phyloP scores from a whole-genome alignment of 2,888 invertebrate genomes.

The Muschampia plurimacula region DNA sequence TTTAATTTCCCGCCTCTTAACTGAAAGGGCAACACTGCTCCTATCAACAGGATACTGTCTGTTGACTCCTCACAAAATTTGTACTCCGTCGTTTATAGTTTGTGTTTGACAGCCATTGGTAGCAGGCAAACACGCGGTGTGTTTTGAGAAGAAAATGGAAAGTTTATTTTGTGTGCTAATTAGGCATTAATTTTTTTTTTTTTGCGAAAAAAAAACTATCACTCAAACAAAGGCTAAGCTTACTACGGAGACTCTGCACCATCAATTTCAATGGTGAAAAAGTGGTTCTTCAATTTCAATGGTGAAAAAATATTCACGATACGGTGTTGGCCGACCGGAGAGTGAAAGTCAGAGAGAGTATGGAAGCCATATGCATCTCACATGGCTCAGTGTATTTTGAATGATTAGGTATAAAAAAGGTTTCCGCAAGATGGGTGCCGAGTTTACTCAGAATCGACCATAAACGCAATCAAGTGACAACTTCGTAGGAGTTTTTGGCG shows the following conservation, averaged over 20 bases:
- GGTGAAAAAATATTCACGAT: neutral
- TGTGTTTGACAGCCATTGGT: constrained; percentile 40
- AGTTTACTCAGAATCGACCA: constrained; percentile 30
- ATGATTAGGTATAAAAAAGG: constrained; percentile 28
- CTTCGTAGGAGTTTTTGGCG: neutral
- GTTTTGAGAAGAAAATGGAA: constrained; percentile 41
- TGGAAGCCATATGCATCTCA: neutral
- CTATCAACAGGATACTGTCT: constrained; percentile 39
- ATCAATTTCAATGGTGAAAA: neutral
- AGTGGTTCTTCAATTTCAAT: neutral
- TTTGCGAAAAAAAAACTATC: constrained; percentile 41
- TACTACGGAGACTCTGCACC: neutral
- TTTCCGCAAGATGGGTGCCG: constrained; percentile 31
- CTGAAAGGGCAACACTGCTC: constrained; percentile 32
- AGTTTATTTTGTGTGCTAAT: constrained; percentile 46
- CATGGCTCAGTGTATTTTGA: neutral
- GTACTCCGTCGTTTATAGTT: constrained; percentile 38
- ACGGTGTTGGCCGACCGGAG: neutral
- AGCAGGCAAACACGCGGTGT: constrained; percentile 32
- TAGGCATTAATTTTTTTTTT: constrained; percentile 44
- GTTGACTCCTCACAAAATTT: constrained; percentile 36
- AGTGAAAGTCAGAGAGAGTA: neutral
- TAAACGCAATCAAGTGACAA: neutral
- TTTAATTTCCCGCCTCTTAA: too few relatives aligned
- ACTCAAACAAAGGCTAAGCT: neutral